Percentiles rank a stretch among this genome's conserved stretches.
phyloP scores from a whole-genome alignment of 2,888 invertebrate species.

The Cryptops parisi region DNA sequence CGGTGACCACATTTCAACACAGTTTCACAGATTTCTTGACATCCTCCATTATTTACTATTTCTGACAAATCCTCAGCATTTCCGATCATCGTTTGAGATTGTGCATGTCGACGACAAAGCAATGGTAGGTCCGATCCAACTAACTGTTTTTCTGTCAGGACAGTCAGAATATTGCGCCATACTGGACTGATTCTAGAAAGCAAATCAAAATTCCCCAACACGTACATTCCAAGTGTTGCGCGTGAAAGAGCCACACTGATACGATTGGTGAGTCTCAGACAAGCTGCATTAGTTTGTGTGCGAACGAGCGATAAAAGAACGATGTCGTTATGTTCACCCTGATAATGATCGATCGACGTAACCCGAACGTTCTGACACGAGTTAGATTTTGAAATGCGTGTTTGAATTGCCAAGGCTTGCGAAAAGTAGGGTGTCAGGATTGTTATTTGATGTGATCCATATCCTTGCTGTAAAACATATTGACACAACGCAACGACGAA shows the following conservation, averaged over 20 bases:
- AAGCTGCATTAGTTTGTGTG: slow-evolving; percentile 53
- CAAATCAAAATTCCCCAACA: slow-evolving; percentile 47
- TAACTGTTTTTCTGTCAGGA: neutral
- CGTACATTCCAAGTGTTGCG: slow-evolving; percentile 52
- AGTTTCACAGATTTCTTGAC: neutral
- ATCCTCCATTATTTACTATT: neutral
- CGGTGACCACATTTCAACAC: neutral
- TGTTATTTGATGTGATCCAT: slow-evolving; percentile 47
- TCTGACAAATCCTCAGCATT: neutral
- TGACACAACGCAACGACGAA: slow-evolving; percentile 46
- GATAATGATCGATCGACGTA: slow-evolving; percentile 60
- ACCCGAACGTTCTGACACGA: slow-evolving; percentile 43
- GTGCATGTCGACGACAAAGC: neutral
- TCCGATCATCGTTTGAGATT: neutral
- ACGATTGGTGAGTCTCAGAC: slow-evolving; percentile 50
- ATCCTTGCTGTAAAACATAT: slow-evolving; percentile 47
- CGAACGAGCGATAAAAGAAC: slow-evolving; percentile 63
- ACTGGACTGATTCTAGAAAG: slow-evolving; percentile 18
- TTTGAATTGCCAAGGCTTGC: slow-evolving; percentile 45
- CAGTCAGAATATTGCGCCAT: neutral
- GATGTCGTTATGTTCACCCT: slow-evolving; percentile 41
- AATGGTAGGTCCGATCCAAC: neutral
- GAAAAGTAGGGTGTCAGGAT: slow-evolving; percentile 57
- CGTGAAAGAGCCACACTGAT: slow-evolving; percentile 64
- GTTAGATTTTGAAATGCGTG: slow-evolving; percentile 26